A percentile compares a stretch with the other conserved stretches of the same genome.
phyloP scores from a whole-genome alignment of 2,113 vertebrate genomes.

The human region GRCh38 chr14:58853001-58853500 shows the following conservation, averaged over 20 bases:
- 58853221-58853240: neutral
- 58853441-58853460: neutral
- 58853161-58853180: neutral
- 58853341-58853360: neutral
- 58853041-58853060: neutral
- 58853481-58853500: neutral
- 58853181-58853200: neutral
- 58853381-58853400: neutral
- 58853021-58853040: neutral
- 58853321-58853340: neutral
- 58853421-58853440: neutral
- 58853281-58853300: neutral
- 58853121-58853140: neutral
- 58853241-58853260: neutral
- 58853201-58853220: neutral
- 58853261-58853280: neutral
- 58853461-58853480: neutral
- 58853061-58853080: neutral
- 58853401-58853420: neutral
- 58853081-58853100: neutral
- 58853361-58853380: neutral
- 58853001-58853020: neutral
- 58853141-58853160: neutral
- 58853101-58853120: neutral
- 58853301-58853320: neutral